Base-by-base conservation (phyloP, 2,113 vertebrate species). In the Gadus macrocephalus region DNA sequence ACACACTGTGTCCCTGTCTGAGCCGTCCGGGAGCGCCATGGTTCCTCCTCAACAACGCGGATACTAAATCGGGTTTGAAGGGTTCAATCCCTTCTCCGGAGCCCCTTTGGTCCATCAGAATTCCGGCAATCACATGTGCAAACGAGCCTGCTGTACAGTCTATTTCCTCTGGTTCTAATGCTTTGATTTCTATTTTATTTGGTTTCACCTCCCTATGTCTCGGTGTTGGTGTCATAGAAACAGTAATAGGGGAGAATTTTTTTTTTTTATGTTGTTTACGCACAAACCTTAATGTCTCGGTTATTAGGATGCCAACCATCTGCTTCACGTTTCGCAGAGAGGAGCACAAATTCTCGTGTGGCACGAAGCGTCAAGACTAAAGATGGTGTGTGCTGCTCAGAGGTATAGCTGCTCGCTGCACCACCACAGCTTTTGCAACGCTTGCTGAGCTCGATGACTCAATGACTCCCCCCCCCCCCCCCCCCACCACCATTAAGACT, bases 241-340 rank as follows among this genome's bases (percentile, higher is more conserved):
- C 56, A 60, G 28, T 19, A 79, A 65, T 28, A 60, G 28, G 15
- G n/a, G 27, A 71, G 67, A 49, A 49, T 2, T 27, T 4, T 5
- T 4, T 31, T 31, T 31, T 31, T 16, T 65, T 38, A 69, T 62
- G 38, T 76, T 86, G 83, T 89, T 86, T 84, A 86, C n/a, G 60
- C 67, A 65, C 55, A 55, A 17, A 49, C 66, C 49, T 75, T 71
- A 73, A 80, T 70, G 82, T 73, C 68, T 53, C 65, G 64, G 8
- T 31, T 87, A 80, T 88, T 85, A 84, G 80, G 75, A 72, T 70
- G 71, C 42, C 58, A 69, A 68, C 55, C 77, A 86, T 85, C 82
- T 88, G 86, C 81, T 82, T 73, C 60, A 68, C 60, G 75, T 85
- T 85, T 84, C 3, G 9, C 59, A 8, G 64, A 76, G 78, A 62